A percentile compares a stretch with the other conserved stretches of the same genome.
Evolutionary conservation across 2,797 vertebrate species (phyloP).

Genomic region (Sebastes hopkinsi): DNA sequence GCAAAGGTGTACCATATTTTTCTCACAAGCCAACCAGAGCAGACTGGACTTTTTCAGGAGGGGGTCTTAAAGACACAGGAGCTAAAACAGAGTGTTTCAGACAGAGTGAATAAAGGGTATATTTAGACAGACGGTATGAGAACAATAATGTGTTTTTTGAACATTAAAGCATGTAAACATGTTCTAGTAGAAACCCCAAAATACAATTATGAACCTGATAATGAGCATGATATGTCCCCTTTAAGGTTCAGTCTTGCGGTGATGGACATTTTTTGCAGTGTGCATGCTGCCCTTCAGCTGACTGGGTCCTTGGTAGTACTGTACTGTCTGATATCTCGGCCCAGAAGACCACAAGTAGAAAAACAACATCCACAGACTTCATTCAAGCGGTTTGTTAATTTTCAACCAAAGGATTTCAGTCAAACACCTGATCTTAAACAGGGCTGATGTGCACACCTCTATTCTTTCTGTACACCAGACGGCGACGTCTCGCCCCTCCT

Average conservation of each 20-base stretch:
- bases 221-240: background rate
- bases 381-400: background rate
- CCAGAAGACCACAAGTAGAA: background rate
- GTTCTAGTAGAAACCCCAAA: background rate
- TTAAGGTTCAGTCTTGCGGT: background rate
- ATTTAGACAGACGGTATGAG: too few relatives aligned
- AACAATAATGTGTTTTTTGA: background rate
- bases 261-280: conserved; percentile 24
- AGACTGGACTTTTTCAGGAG: background rate
- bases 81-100: background rate
- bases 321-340: conserved; percentile 21
- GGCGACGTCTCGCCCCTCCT: conserved; percentile 12
- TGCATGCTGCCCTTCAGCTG: conserved; percentile 47
- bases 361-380: background rate
- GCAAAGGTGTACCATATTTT: background rate
- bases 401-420: conserved; percentile 2
- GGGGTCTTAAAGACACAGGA: background rate
- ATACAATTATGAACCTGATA: background rate
- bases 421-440: background rate
- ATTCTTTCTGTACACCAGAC: conserved; percentile 6
- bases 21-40: background rate
- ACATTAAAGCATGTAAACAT: background rate
- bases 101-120: background rate
- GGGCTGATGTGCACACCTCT: background rate
- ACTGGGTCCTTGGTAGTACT: conserved; percentile 25